These are phyloP conservation scores for Intellagama lesueurii DNA, from an alignment of 2,797 vertebrate species.

Conservation along the genomic window DNA sequence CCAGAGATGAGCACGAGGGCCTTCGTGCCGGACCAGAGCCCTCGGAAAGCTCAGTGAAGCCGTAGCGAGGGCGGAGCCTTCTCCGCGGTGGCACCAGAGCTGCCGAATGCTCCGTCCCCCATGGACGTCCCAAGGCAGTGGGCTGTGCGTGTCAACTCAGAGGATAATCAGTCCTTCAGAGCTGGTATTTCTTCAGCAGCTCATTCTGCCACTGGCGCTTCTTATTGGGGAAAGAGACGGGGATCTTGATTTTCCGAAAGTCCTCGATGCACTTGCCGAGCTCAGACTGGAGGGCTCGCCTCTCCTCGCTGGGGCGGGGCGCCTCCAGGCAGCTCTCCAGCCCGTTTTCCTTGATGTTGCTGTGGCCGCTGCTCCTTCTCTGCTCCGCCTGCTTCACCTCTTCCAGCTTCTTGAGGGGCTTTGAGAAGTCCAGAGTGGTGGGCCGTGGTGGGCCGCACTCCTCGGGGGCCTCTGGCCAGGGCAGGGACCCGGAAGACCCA, in stretches of 20 bases:
- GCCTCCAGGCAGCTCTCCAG: slow-evolving; percentile 33
- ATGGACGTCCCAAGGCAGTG: no score
- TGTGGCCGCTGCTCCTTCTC: slow-evolving; percentile 68
- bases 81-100: no score
- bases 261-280: slow-evolving; percentile 91
- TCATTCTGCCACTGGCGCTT: slow-evolving; percentile 92
- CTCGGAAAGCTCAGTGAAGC: no score
- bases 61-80: no score
- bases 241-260: slow-evolving; percentile 88
- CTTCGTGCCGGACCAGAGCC: no score
- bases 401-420: slow-evolving; percentile 55
- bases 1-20: no score
- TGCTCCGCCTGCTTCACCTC: slow-evolving; percentile 64
- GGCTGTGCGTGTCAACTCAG: no score
- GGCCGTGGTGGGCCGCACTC: slow-evolving; percentile 39
- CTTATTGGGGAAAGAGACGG: slow-evolving; percentile 85
- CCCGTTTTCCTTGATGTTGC: slow-evolving; percentile 74
- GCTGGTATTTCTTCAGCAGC: slow-evolving; percentile 89
- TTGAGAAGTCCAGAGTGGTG: slow-evolving; percentile 59
- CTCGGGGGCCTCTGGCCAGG: slow-evolving; percentile 56
- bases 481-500: slow-evolving; percentile 16
- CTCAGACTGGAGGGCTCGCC: slow-evolving; percentile 83
- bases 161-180: background rate
- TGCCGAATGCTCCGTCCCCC: no score
- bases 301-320: slow-evolving; percentile 72